A percentile compares a stretch with the other conserved stretches of the same genome.
phyloP scores from a whole-genome alignment of 2,797 vertebrate species.

The Emydoidea blandingii region DNA sequence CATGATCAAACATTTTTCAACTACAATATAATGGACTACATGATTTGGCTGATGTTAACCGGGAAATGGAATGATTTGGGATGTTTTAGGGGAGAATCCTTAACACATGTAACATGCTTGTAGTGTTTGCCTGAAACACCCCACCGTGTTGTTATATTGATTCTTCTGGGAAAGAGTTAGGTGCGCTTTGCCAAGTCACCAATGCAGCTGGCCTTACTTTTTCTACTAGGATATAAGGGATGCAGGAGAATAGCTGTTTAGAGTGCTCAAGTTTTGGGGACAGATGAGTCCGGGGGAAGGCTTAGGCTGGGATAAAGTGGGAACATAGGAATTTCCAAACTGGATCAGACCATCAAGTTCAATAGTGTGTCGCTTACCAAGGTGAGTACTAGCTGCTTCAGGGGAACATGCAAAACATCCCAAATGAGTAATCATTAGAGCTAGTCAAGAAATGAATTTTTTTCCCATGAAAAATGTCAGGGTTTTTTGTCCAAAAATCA shows the following conservation, averaged over 20 bases:
- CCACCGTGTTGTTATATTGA: neutral
- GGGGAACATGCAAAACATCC: neutral
- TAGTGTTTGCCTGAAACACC: neutral
- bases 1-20: neutral
- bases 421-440: constrained; percentile 31
- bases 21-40: neutral
- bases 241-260: neutral
- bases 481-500: neutral
- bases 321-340: neutral
- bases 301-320: neutral
- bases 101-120: neutral
- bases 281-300: neutral
- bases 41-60: neutral
- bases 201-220: neutral
- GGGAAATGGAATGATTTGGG: neutral
- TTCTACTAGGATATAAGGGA: neutral
- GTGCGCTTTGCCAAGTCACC: neutral
- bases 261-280: neutral
- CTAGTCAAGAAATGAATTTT: neutral
- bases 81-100: neutral
- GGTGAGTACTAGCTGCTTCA: neutral
- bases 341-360: neutral
- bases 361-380: neutral
- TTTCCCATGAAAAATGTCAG: neutral
- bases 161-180: neutral